Conservation (phyloP, 1,140 invertebrate species). For the Drosophila tani region DNA sequence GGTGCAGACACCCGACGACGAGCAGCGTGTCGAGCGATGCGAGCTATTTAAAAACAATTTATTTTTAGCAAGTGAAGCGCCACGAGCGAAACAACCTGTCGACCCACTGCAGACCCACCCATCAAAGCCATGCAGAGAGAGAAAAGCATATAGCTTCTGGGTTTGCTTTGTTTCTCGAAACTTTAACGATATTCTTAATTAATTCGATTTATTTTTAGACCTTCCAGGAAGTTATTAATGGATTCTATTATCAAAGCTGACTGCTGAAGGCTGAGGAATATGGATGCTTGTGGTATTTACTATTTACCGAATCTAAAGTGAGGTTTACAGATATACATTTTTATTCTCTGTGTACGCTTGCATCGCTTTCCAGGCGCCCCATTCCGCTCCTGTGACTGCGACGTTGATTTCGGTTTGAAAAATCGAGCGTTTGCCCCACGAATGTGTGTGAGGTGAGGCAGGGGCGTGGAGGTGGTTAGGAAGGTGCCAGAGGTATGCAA, state of each 20-base stretch:
- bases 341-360: constrained; percentile 4
- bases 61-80: constrained; percentile 74
- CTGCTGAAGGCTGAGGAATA: no score
- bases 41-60: constrained; percentile 82
- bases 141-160: neutral
- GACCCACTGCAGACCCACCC: constrained; percentile 27
- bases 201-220: no score
- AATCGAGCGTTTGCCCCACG: constrained; percentile 43
- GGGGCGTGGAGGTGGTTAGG: constrained; percentile 20
- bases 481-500: constrained; percentile 67
- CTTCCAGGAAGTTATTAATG: no score
- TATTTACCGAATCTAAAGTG: neutral
- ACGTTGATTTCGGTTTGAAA: constrained; percentile 55
- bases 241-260: no score
- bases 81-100: constrained; percentile 68
- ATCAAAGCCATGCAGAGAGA: neutral
- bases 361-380: neutral
- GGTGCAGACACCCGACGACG: constrained; percentile 35
- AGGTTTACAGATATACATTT: neutral
- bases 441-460: constrained; percentile 13
- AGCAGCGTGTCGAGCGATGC: constrained; percentile 48
- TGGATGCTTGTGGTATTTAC: no score
- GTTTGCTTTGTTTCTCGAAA: no score
- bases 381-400: constrained; percentile 38
- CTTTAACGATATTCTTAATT: no score